Conservation (phyloP, 2,797 vertebrate genomes). For the Pseudocheirus occidentalis region DNA sequence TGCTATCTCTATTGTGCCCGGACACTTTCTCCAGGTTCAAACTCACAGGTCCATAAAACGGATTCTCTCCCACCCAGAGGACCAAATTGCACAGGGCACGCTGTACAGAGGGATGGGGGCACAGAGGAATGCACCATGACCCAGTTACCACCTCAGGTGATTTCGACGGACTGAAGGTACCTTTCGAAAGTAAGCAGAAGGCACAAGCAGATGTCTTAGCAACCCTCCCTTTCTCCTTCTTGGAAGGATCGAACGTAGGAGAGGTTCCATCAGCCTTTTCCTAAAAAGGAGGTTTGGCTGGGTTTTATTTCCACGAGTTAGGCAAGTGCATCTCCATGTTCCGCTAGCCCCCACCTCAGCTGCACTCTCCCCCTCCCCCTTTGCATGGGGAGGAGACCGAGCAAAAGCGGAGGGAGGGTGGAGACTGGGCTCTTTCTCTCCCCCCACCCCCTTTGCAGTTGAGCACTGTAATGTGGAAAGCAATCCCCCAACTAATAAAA, state of each 20-base stretch:
- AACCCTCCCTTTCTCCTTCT: background rate
- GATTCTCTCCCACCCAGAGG: conserved; percentile 23
- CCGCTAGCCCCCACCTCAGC: conserved; percentile 19
- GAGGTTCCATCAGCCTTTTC: background rate
- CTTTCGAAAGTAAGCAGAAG: conserved; percentile 47
- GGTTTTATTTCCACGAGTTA: conserved; percentile 67
- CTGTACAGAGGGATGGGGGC: background rate
- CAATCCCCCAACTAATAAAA: conserved; percentile 60
- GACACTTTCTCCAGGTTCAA: conserved; percentile 68
- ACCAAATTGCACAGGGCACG: background rate
- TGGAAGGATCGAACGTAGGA: background rate
- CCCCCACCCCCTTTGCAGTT: conserved; percentile 17
- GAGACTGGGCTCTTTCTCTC: conserved; percentile 63
- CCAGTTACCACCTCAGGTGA: conserved; percentile 64
- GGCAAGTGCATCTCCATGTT: conserved; percentile 66
- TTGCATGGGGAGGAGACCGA: conserved; percentile 59
- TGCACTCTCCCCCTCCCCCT: background rate
- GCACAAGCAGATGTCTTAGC: background rate
- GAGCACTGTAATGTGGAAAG: conserved; percentile 70
- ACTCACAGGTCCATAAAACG: conserved; percentile 16
- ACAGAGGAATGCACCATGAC: conserved; percentile 44
- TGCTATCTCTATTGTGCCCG: conserved; percentile 76
- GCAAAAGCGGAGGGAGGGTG: conserved; percentile 39
- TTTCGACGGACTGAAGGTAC: conserved; percentile 20
- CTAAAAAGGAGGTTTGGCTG: background rate